A percentile compares a stretch with the other conserved stretches of the same genome.
Conservation (phyloP, 2,797 vertebrate species). For the Emys orbicularis region DNA sequence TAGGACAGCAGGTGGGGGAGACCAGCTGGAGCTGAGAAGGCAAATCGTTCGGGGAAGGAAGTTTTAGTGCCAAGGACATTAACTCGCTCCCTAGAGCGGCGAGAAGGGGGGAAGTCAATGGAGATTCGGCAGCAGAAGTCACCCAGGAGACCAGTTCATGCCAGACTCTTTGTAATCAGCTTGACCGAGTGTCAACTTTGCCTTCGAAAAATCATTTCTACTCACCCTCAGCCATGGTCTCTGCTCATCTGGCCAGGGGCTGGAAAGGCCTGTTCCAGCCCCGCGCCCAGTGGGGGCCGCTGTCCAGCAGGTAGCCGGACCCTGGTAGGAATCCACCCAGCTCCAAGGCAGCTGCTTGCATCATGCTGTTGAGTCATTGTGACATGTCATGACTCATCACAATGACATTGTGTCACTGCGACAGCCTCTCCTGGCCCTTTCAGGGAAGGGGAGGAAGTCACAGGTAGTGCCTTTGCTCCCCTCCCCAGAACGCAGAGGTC, state of each 20-base stretch:
- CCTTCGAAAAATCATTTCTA: neutral
- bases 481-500: neutral
- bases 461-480: neutral
- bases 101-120: too few relatives aligned
- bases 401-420: neutral
- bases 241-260: neutral
- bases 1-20: too few relatives aligned
- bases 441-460: neutral
- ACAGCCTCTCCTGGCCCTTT: neutral
- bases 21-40: too few relatives aligned
- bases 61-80: too few relatives aligned
- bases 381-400: neutral
- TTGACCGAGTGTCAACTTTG: too few relatives aligned
- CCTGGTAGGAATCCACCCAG: accelerated
- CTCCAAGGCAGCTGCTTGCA: neutral
- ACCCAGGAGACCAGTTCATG: too few relatives aligned
- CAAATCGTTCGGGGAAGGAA: too few relatives aligned
- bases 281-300: neutral
- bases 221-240: neutral
- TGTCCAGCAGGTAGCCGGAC: neutral
- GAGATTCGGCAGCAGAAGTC: too few relatives aligned
- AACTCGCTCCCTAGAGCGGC: too few relatives aligned
- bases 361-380: neutral
- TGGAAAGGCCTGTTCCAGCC: accelerated
- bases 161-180: too few relatives aligned